Evolutionary conservation across 1,140 invertebrate species (phyloP).

Genomic region (Gonatopus flavifemur): DNA sequence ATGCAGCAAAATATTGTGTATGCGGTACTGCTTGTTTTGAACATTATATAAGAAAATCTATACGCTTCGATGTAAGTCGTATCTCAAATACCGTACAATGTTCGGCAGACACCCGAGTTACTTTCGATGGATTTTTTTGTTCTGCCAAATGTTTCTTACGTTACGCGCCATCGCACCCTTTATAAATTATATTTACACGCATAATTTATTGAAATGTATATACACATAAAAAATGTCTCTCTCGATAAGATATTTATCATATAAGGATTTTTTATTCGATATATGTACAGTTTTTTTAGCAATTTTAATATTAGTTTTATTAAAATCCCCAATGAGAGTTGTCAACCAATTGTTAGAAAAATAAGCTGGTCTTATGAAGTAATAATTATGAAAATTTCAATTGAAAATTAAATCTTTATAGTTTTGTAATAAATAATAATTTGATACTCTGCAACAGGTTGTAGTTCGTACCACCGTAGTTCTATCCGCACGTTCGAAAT

Average conservation of each 20-base stretch:
- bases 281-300: no score
- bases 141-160: conserved; percentile 54
- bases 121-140: conserved; percentile 66
- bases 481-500: conserved; percentile 97
- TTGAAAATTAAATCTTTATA: conserved; percentile 96
- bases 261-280: no score
- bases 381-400: no score
- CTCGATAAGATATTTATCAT: no score
- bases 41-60: conserved; percentile 47
- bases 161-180: no score
- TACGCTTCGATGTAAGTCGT: conserved; percentile 47
- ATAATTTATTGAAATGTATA: no score
- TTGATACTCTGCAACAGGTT: conserved; percentile 88
- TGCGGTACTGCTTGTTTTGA: conserved; percentile 65
- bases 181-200: no score
- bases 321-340: no score
- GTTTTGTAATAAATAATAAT: conserved; percentile 87
- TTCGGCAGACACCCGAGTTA: conserved; percentile 44
- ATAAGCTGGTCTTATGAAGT: no score
- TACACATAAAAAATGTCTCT: no score
- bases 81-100: conserved; percentile 54
- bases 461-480: conserved; percentile 94
- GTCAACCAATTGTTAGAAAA: no score
- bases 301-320: no score
- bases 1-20: conserved; percentile 64